A percentile compares a stretch with the other conserved stretches of the same genome.
phyloP scores from a whole-genome alignment of 2,113 vertebrate genomes.

The Puffinus mauretanicus region DNA sequence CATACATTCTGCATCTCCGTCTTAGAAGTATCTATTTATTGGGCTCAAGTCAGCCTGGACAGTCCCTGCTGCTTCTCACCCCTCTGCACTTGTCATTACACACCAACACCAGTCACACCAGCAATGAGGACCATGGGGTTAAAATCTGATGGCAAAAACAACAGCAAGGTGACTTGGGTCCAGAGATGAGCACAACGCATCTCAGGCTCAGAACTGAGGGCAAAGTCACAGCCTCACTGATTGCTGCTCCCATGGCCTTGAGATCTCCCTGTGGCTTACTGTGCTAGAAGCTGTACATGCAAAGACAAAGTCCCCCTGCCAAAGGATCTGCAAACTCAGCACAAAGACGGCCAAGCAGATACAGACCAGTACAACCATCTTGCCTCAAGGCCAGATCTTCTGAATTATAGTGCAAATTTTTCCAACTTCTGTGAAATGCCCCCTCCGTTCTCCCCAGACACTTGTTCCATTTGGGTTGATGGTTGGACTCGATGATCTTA shows the following conservation, averaged over 20 bases:
- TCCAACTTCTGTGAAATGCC: not conserved
- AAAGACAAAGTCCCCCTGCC: not conserved
- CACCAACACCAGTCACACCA: not conserved
- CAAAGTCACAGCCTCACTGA: not conserved
- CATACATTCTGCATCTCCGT: not conserved
- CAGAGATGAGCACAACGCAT: not conserved
- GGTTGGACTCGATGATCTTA: no score
- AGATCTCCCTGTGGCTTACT: not conserved
- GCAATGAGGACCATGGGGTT: accelerated
- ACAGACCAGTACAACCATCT: no score
- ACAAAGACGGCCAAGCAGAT: not conserved
- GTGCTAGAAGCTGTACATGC: not conserved
- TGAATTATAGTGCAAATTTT: not conserved
- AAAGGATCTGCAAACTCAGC: not conserved
- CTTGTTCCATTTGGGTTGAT: no score
- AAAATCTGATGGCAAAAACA: not conserved
- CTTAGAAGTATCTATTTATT: not conserved
- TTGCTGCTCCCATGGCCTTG: accelerated
- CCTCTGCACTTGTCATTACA: not conserved
- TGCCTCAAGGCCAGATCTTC: not conserved
- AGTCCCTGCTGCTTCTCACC: not conserved
- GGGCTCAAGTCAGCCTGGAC: not conserved
- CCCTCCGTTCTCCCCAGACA: not conserved
- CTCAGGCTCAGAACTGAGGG: not conserved
- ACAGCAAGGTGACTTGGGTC: not conserved